Percentiles rank a stretch among this genome's conserved stretches.
phyloP scores from a whole-genome alignment of 92 coral and sea anemone species.

The Epizoanthus fatuus region DNA sequence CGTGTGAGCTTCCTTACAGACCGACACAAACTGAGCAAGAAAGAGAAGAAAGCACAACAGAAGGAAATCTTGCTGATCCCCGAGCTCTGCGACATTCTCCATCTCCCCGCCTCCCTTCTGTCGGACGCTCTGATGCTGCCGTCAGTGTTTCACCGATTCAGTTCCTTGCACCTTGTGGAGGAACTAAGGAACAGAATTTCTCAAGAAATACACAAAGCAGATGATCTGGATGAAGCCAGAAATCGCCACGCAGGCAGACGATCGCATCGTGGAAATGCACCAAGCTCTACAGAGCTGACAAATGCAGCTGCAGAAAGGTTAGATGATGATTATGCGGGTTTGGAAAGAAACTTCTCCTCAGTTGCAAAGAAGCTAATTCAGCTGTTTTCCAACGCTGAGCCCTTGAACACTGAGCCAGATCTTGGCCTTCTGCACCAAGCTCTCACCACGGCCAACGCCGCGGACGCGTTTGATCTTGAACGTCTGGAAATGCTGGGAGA shows the following conservation, averaged over 20 bases:
- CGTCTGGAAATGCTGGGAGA: conserved; percentile 99
- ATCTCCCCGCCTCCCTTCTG: conserved; percentile 69
- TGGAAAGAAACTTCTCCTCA: conserved; percentile 12
- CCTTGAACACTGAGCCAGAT: conserved; percentile 39
- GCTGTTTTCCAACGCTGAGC: conserved; percentile 49
- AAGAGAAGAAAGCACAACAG: conserved; percentile 46
- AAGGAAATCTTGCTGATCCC: conserved; percentile 73
- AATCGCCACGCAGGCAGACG: conserved; percentile 22
- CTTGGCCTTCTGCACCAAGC: conserved; percentile 83
- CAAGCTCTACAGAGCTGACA: not conserved
- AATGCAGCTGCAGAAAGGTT: not conserved
- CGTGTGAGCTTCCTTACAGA: conserved; percentile 74
- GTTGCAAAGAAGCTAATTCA: conserved; percentile 20
- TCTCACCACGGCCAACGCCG: conserved; percentile 83
- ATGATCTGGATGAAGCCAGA: not conserved
- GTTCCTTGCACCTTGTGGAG: conserved; percentile 71
- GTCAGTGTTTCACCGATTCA: conserved; percentile 78
- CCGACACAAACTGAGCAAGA: conserved; percentile 56
- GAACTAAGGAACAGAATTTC: conserved; percentile 73
- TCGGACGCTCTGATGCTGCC: conserved; percentile 80
- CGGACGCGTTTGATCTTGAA: conserved; percentile 86
- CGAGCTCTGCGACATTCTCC: conserved; percentile 67
- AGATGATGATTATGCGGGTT: not conserved
- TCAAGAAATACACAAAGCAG: conserved; percentile 22
- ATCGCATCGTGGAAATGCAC: conserved; percentile 38